phyloP scores from a whole-genome alignment of 2,113 vertebrate species.

The Odocoileus virginianus region DNA sequence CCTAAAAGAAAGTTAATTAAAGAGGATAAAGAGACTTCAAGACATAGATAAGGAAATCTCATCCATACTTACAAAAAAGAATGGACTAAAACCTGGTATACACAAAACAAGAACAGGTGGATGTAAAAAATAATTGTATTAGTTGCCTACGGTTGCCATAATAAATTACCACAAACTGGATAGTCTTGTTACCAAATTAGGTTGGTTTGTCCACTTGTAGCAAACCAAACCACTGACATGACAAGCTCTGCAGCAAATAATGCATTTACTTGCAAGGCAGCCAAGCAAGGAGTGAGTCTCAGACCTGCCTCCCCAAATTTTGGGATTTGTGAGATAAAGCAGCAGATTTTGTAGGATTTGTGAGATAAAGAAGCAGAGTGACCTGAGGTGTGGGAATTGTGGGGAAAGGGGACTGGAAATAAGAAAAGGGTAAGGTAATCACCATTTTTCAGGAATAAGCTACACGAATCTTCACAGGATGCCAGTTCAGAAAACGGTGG shows the following conservation, averaged over 20 bases:
- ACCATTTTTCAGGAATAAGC: neutral
- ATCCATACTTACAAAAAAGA: neutral
- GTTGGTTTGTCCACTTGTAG: neutral
- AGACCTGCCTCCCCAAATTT: neutral
- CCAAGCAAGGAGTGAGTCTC: neutral
- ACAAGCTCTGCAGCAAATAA: neutral
- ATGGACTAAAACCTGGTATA: neutral
- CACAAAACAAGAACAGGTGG: neutral
- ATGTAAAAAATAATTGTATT: neutral
- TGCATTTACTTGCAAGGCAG: neutral
- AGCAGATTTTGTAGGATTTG: neutral
- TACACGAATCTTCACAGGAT: neutral
- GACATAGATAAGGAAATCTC: neutral
- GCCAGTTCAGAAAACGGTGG: neutral
- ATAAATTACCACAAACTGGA: neutral
- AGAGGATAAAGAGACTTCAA: neutral
- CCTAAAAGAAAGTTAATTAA: neutral
- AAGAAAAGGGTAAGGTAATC: neutral
- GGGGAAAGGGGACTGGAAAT: neutral
- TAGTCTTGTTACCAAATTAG: neutral
- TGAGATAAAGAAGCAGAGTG: neutral
- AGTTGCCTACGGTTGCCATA: neutral
- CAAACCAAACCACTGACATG: neutral
- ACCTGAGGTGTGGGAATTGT: neutral
- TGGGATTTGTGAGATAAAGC: neutral